Conservation (phyloP, 2,797 vertebrate species). For the Steatocranus sp. region DNA sequence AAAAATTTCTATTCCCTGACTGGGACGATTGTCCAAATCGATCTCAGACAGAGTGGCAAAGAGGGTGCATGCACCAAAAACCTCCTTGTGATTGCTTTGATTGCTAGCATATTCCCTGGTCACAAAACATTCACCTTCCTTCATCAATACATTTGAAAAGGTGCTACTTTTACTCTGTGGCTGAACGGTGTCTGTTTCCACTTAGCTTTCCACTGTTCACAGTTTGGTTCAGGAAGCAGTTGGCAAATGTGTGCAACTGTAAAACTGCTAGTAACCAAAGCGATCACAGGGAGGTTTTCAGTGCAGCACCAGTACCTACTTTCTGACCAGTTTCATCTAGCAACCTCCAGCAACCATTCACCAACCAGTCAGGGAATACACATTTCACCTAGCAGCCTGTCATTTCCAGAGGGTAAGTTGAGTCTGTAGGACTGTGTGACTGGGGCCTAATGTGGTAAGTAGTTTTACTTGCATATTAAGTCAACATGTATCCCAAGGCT, state of each 20-base stretch:
- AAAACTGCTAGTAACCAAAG: neutral
- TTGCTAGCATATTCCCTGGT: neutral
- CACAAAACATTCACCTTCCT: neutral
- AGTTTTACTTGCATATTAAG: neutral
- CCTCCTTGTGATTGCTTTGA: neutral
- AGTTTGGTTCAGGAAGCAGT: neutral
- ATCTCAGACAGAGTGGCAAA: neutral
- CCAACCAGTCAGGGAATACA: neutral
- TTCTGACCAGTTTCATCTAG: neutral
- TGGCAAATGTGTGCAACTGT: neutral
- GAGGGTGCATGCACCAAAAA: neutral
- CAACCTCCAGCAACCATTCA: neutral
- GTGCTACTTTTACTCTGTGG: neutral
- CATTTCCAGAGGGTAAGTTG: neutral
- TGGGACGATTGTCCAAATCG: neutral
- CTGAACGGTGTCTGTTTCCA: neutral
- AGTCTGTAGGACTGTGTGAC: neutral
- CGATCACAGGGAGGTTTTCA: neutral
- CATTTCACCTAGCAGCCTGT: neutral
- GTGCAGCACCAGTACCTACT: neutral
- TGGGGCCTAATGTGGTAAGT: rapidly evolving
- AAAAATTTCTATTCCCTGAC: neutral
- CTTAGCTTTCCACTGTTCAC: neutral
- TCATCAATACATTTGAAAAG: neutral
- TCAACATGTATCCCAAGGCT: neutral